Evolutionary conservation across 2,888 invertebrate genomes (phyloP).

Genomic region (Drosophila multiciliata): DNA sequence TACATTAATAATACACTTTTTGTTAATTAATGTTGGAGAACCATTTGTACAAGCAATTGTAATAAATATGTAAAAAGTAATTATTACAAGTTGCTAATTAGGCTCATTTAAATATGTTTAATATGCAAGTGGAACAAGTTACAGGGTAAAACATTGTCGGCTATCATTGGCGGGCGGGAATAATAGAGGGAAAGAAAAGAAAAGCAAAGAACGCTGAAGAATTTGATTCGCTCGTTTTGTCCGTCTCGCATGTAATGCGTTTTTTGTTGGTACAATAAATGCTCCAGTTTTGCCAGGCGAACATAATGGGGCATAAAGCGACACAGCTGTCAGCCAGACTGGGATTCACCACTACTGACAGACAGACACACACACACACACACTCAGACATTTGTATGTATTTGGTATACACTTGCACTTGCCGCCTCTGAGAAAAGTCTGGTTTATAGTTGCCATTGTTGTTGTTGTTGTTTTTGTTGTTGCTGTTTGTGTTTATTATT

Average conservation of each 20-base stretch:
- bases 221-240: constrained; percentile 30
- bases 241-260: constrained; percentile 59
- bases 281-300: constrained; percentile 85
- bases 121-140: neutral
- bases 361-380: constrained; percentile 5
- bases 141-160: constrained; percentile 24
- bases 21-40: neutral
- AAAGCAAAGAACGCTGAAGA: constrained; percentile 30
- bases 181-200: constrained; percentile 5
- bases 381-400: neutral
- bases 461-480: constrained; percentile 7
- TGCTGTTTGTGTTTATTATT: constrained; percentile 36
- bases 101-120: neutral
- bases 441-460: constrained; percentile 46
- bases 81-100: neutral
- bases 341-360: constrained; percentile 14
- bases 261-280: constrained; percentile 85
- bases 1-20: neutral
- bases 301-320: constrained; percentile 72
- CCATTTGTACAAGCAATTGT: neutral
- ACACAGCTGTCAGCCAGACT: constrained; percentile 47
- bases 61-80: neutral
- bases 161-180: constrained; percentile 4
- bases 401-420: constrained; percentile 47
- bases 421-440: constrained; percentile 54